These are phyloP conservation scores for Dendroctonus valens DNA, from an alignment of 1,140 invertebrate species.

Conservation along the genomic window DNA sequence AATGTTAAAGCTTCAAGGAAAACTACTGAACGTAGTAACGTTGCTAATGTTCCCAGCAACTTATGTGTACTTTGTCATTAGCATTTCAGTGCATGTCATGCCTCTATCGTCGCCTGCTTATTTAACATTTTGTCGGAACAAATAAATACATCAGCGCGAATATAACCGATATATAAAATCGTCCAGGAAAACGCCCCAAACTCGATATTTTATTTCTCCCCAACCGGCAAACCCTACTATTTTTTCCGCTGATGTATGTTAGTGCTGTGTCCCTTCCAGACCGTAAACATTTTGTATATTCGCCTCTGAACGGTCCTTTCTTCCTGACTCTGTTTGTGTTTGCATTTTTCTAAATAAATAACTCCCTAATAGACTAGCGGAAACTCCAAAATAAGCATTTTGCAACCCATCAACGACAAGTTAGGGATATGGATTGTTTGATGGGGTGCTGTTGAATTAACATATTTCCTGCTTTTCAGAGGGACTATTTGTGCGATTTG, in stretches of 20 bases:
- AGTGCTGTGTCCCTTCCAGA: constrained; percentile 16
- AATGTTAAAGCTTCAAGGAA: too few relatives aligned
- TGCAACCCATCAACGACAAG: constrained; percentile 3
- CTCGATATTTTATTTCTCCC: neutral
- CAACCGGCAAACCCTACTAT: constrained; percentile 7
- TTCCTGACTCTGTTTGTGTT: constrained; percentile 19
- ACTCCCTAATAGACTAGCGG: constrained; percentile 15
- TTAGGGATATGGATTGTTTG: constrained; percentile 1
- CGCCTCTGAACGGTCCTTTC: constrained; percentile 5
- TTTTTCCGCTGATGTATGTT: constrained; percentile 22
- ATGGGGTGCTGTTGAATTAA: too few relatives aligned
- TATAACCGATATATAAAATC: neutral
- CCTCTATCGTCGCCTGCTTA: too few relatives aligned
- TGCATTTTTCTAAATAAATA: constrained; percentile 24
- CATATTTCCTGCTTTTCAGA: too few relatives aligned
- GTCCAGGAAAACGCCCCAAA: neutral
- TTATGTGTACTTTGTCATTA: too few relatives aligned
- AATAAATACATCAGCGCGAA: too few relatives aligned
- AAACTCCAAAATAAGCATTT: constrained; percentile 7
- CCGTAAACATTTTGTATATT: constrained; percentile 22
- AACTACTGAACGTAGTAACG: too few relatives aligned
- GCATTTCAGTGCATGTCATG: too few relatives aligned
- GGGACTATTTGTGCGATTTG: too few relatives aligned
- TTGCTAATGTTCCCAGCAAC: too few relatives aligned
- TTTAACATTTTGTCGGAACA: too few relatives aligned